A percentile compares a stretch with the other conserved stretches of the same genome.
phyloP scores from a whole-genome alignment of 2,797 vertebrate species.

The Diglossa cyanea region DNA sequence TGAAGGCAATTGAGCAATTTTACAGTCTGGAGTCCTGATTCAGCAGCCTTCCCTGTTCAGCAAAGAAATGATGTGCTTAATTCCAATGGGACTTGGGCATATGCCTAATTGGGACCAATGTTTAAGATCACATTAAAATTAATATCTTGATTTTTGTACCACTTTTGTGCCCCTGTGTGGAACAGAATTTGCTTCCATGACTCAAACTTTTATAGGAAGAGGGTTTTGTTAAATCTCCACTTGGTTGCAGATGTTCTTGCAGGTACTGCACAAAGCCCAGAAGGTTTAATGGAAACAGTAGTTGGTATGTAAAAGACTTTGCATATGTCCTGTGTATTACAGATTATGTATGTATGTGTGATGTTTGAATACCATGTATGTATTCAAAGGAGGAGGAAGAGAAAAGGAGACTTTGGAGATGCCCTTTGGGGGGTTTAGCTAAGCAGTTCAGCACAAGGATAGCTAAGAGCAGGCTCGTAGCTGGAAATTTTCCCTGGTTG shows the following conservation, averaged over 20 bases:
- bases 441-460: neutral
- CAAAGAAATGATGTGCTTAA: slow-evolving; percentile 52
- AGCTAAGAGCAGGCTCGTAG: neutral
- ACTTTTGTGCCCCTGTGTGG: neutral
- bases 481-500: neutral
- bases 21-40: slow-evolving; percentile 66
- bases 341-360: neutral
- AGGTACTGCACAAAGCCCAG: neutral
- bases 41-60: slow-evolving; percentile 59
- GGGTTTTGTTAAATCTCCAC: neutral
- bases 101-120: slow-evolving; percentile 45
- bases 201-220: neutral
- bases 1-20: slow-evolving; percentile 70
- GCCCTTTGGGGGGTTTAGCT: neutral
- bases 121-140: slow-evolving; percentile 62
- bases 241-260: neutral
- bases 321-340: neutral
- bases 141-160: slow-evolving; percentile 50
- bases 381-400: slow-evolving; percentile 18
- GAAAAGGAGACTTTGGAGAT: slow-evolving; percentile 12
- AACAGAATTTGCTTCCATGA: neutral
- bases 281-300: neutral
- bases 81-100: slow-evolving; percentile 46
- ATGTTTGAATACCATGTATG: neutral
- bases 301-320: neutral